phyloP scores from a whole-genome alignment of 2,888 invertebrate species.

The Entomobrya proxima region DNA sequence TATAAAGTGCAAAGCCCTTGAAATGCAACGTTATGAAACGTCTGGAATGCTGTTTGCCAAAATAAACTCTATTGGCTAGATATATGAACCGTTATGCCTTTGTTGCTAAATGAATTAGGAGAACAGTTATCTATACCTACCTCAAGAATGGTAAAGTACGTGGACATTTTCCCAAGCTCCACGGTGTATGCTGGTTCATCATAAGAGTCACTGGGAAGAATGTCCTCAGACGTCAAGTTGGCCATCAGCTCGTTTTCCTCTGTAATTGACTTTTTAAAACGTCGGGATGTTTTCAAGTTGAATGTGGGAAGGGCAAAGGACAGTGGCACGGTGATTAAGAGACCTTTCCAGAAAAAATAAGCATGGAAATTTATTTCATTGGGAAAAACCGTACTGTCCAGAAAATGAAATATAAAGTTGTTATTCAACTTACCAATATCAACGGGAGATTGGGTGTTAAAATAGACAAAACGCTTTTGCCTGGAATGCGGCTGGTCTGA shows the following conservation, averaged over 20 bases:
- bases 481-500: conserved; percentile 66
- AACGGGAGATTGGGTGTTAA: conserved; percentile 75
- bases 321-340: conserved; percentile 74
- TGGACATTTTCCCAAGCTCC: conserved; percentile 74
- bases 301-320: conserved; percentile 75
- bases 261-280: conserved; percentile 69
- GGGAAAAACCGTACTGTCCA: too few relatives aligned
- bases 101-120: neutral
- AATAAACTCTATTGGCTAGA: too few relatives aligned
- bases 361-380: too few relatives aligned
- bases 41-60: neutral
- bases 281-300: conserved; percentile 73
- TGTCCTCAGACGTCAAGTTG: conserved; percentile 75
- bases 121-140: conserved; percentile 57
- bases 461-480: conserved; percentile 75
- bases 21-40: neutral
- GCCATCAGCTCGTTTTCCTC: conserved; percentile 67
- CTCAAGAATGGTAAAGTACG: conserved; percentile 75
- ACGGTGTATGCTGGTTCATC: conserved; percentile 75
- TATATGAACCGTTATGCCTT: conserved; percentile 15
- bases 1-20: too few relatives aligned
- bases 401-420: neutral
- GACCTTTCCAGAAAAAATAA: conserved; percentile 62
- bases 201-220: conserved; percentile 73
- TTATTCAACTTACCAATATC: conserved; percentile 73